Conservation (phyloP, 2,797 vertebrate species). For the Enteromius treurensis region DNA sequence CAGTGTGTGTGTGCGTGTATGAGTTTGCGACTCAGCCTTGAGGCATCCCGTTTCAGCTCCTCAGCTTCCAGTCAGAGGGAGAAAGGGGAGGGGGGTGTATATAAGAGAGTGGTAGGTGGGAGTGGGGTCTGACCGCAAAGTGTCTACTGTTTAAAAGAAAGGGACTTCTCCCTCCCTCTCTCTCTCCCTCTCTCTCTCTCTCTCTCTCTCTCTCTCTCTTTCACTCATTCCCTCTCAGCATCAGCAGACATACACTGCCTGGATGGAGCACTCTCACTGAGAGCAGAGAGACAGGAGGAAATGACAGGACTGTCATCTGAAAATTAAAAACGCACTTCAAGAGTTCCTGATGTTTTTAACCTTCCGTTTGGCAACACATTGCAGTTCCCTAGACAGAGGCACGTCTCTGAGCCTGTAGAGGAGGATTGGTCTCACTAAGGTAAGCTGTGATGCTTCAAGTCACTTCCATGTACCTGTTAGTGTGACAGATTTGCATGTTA, state of each 20-base stretch:
- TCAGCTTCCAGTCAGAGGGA: slow-evolving; percentile 79
- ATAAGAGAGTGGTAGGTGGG: slow-evolving; percentile 81
- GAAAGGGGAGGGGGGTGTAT: slow-evolving; percentile 65
- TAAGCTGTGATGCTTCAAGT: slow-evolving; percentile 54
- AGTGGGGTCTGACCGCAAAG: slow-evolving; percentile 83
- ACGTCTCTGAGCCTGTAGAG: slow-evolving; percentile 29
- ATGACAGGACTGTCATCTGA: slow-evolving; percentile 77
- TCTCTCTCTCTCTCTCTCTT: slow-evolving; percentile 62
- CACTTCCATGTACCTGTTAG: slow-evolving; percentile 42
- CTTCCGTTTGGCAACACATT: slow-evolving; percentile 26
- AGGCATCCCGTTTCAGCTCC: slow-evolving; percentile 83
- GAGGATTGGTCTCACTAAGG: slow-evolving; percentile 48
- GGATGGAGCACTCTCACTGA: slow-evolving; percentile 73
- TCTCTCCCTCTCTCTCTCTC: slow-evolving; percentile 67
- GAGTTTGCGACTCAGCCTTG: slow-evolving; percentile 70
- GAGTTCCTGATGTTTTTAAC: slow-evolving; percentile 47
- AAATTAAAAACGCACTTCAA: slow-evolving; percentile 56
- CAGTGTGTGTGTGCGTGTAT: slow-evolving; percentile 30
- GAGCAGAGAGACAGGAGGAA: slow-evolving; percentile 64
- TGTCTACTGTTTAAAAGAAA: slow-evolving; percentile 82
- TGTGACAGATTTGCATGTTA: slow-evolving; percentile 7
- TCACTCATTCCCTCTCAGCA: slow-evolving; percentile 68
- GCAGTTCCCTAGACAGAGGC: slow-evolving; percentile 11
- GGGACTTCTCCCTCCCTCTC: slow-evolving; percentile 72
- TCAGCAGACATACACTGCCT: slow-evolving; percentile 77